These are phyloP conservation scores for Tamias sibiricus DNA, from an alignment of 2,113 vertebrate genomes.

Conservation along the genomic window DNA sequence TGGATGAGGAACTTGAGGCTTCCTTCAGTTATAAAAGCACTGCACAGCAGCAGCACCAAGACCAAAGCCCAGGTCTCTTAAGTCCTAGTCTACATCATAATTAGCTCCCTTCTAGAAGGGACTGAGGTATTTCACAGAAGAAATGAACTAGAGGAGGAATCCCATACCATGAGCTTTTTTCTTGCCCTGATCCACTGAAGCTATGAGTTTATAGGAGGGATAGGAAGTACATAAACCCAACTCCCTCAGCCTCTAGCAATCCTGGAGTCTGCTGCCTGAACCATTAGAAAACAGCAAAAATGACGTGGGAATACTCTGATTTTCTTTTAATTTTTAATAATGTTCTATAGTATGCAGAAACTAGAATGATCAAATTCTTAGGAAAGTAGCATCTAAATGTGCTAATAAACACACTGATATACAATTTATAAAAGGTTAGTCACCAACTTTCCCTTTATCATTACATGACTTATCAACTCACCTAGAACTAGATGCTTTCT, in stretches of 20 bases:
- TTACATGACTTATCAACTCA: not conserved
- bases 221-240: not conserved
- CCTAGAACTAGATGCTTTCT: not conserved
- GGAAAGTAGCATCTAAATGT: not conserved
- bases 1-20: not conserved
- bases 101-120: not conserved
- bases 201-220: not conserved
- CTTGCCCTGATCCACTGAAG: not conserved
- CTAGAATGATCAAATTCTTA: slow-evolving; percentile 2
- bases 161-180: not conserved
- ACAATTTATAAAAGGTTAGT: not conserved
- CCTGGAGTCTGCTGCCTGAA: not conserved
- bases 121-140: not conserved
- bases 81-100: not conserved
- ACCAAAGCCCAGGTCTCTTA: not conserved
- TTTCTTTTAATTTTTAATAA: slow-evolving; percentile 24
- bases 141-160: not conserved
- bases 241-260: not conserved
- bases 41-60: not conserved
- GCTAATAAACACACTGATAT: not conserved
- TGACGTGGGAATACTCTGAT: not conserved
- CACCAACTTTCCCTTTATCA: not conserved
- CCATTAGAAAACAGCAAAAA: not conserved
- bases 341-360: not conserved
- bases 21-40: not conserved